Evolutionary conservation across 1,140 invertebrate species (phyloP).

Genomic region (Drosophila ercepeae): DNA sequence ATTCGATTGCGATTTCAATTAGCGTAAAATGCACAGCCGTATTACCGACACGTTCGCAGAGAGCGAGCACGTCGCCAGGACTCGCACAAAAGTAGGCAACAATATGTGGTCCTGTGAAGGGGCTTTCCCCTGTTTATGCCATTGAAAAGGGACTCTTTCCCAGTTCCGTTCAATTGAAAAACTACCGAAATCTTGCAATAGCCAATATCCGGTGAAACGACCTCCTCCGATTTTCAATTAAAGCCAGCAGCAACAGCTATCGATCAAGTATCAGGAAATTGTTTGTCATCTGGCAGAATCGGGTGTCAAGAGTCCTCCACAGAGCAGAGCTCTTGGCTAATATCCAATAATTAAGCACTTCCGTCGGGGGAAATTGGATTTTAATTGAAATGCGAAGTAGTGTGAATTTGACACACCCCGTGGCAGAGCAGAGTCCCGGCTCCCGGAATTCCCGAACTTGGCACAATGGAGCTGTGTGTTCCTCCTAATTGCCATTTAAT

Average conservation of each 20-base stretch:
- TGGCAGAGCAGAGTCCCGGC: not conserved
- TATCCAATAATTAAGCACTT: constrained; percentile 53
- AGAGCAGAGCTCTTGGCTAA: constrained; percentile 36
- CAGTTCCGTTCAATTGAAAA: not conserved
- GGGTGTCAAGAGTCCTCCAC: constrained; percentile 41
- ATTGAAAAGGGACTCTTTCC: too few relatives aligned
- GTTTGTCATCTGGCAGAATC: constrained; percentile 39
- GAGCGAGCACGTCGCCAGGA: not conserved
- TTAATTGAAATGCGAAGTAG: constrained; percentile 53
- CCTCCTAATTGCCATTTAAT: constrained; percentile 68
- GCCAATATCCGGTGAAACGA: constrained; percentile 5
- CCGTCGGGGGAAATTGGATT: constrained; percentile 50
- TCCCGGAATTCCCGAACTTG: not conserved
- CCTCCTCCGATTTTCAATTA: constrained; percentile 25
- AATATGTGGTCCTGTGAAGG: constrained; percentile 3
- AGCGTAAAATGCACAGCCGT: constrained; percentile 68
- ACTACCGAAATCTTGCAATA: not conserved
- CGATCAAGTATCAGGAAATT: constrained; percentile 44
- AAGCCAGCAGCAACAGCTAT: constrained; percentile 17
- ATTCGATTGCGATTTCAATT: constrained; percentile 81
- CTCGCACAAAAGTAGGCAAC: constrained; percentile 20
- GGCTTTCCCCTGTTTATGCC: too few relatives aligned
- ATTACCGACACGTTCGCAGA: constrained; percentile 28
- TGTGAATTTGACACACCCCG: constrained; percentile 35
- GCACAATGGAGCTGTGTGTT: constrained; percentile 33